phyloP scores from a whole-genome alignment of 2,797 vertebrate genomes.

The Dipus sagitta region DNA sequence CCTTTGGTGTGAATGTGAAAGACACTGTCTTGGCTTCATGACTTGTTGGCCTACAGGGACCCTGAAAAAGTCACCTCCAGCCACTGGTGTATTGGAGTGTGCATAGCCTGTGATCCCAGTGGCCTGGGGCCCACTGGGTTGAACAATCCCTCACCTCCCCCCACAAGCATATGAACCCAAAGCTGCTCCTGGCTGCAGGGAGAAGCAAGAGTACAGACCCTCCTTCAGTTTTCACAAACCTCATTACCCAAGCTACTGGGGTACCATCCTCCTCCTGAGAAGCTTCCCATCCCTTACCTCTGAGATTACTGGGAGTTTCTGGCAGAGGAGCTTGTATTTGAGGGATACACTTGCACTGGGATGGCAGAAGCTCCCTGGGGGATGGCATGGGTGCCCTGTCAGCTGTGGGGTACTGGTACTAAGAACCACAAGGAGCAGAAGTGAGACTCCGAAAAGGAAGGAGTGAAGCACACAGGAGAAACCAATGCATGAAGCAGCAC shows the following conservation, averaged over 20 bases:
- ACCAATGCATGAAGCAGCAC: neutral
- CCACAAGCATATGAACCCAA: neutral
- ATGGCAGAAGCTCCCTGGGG: neutral
- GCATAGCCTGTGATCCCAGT: neutral
- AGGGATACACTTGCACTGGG: neutral
- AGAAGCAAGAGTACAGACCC: neutral
- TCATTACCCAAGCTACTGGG: neutral
- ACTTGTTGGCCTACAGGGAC: neutral
- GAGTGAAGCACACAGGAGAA: neutral
- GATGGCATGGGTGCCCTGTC: neutral
- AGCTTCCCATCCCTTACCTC: neutral
- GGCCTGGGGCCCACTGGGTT: neutral
- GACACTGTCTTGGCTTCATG: neutral
- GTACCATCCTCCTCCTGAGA: too few species aligned
- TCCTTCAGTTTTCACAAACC: too few species aligned
- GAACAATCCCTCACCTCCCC: too few species aligned
- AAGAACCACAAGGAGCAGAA: neutral
- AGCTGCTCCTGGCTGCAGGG: neutral
- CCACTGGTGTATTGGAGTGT: neutral
- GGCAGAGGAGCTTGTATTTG: neutral
- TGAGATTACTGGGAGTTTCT: neutral
- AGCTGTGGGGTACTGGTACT: neutral
- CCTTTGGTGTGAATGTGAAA: neutral
- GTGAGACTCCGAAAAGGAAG: fast-evolving
- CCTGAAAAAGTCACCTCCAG: neutral